Percentiles rank a stretch among this genome's conserved stretches.
Evolutionary conservation across 2,113 vertebrate species (phyloP).

Genomic region (human (Homo sapiens)): GRCh38 chr1:84398001-84398500

Average conservation of each 20-base stretch:
- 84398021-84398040: slow-evolving; percentile 27
- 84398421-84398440: background rate
- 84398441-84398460: background rate
- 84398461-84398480: background rate
- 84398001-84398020: slow-evolving; percentile 34
- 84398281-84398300: slow-evolving; percentile 30
- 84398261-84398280: background rate
- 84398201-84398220: background rate
- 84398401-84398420: slow-evolving; percentile 22
- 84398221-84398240: background rate
- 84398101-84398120: background rate
- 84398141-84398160: slow-evolving; percentile 31
- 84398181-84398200: background rate
- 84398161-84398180: background rate
- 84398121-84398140: background rate
- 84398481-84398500: background rate
- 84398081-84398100: background rate
- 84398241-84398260: background rate
- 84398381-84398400: slow-evolving; percentile 66
- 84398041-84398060: slow-evolving; percentile 29
- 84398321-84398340: slow-evolving; percentile 58
- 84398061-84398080: background rate
- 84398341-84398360: slow-evolving; percentile 46
- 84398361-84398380: slow-evolving; percentile 37
- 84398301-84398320: background rate